Conservation (phyloP, 2,113 vertebrate genomes). For the Chlamydotis undulata region DNA sequence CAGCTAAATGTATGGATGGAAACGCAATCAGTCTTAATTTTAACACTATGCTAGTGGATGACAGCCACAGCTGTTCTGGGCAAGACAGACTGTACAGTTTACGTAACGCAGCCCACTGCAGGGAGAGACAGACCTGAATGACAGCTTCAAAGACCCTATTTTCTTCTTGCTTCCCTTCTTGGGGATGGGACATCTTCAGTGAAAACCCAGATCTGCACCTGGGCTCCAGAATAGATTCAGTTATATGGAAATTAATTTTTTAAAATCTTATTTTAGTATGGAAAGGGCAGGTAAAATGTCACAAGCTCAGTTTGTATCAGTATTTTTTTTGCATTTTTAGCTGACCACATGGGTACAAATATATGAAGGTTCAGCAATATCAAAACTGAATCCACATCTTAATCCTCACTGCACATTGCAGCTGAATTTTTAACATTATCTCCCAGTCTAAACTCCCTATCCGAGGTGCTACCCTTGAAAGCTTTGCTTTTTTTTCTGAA, state of each 20-base stretch:
- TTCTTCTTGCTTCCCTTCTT: not conserved
- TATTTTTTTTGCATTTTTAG: not conserved
- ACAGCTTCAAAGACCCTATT: not conserved
- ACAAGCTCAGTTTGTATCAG: not conserved
- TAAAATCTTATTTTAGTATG: not conserved
- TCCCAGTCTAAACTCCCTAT: not conserved
- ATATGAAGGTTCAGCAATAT: not conserved
- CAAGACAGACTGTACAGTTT: not conserved
- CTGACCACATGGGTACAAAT: not conserved
- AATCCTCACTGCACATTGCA: not conserved
- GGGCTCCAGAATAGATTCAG: not conserved
- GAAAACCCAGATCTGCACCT: not conserved
- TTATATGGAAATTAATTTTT: not conserved
- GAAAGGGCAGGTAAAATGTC: not conserved
- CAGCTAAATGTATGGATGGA: not conserved
- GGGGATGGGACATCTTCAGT: not conserved
- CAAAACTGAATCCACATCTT: not conserved
- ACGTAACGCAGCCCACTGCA: not conserved
- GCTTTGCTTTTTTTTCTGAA: not conserved
- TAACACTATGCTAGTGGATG: not conserved
- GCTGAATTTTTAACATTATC: not conserved
- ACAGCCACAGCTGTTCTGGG: slow-evolving; percentile 30
- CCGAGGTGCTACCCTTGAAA: not conserved
- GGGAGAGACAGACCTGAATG: not conserved
- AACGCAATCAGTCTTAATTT: slow-evolving; percentile 23